Evolutionary conservation across 1,140 invertebrate species (phyloP).

Genomic region (Drosophila elegans): DNA sequence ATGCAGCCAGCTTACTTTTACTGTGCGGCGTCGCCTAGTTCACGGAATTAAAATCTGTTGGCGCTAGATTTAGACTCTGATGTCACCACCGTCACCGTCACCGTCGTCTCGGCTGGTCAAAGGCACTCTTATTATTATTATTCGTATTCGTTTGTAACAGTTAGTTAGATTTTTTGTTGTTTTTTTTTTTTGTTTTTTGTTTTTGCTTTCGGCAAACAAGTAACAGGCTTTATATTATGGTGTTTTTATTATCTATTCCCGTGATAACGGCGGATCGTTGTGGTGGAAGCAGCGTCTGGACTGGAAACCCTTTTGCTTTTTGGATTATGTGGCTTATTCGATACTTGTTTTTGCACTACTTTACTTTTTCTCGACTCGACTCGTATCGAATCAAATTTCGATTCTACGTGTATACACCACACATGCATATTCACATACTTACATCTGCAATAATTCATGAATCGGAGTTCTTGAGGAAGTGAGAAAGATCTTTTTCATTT

Average conservation of each 20-base stretch:
- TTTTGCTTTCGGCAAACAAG: neutral
- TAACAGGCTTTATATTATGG: neutral
- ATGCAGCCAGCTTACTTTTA: slow-evolving; percentile 73
- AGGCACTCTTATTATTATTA: slow-evolving; percentile 20
- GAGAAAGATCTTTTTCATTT: slow-evolving; percentile 41
- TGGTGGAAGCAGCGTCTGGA: slow-evolving; percentile 2
- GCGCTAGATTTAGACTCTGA: slow-evolving; percentile 49
- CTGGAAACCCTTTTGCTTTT: slow-evolving; percentile 7
- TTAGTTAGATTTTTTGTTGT: slow-evolving; percentile 22
- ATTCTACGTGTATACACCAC: slow-evolving; percentile 9
- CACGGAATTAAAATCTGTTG: slow-evolving; percentile 21
- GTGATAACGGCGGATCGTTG: slow-evolving; percentile 3
- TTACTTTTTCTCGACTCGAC: slow-evolving; percentile 7
- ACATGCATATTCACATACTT: slow-evolving; percentile 9
- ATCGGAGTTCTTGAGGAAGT: slow-evolving; percentile 49
- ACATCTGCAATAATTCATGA: slow-evolving; percentile 33
- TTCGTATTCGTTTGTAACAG: slow-evolving; percentile 20
- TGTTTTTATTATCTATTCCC: slow-evolving; percentile 4
- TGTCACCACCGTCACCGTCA: slow-evolving; percentile 43
- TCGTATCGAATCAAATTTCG: slow-evolving; percentile 13
- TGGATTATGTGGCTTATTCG: slow-evolving; percentile 11
- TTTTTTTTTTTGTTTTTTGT: slow-evolving; percentile 19
- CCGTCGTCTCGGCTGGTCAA: slow-evolving; percentile 34
- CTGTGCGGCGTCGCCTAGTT: slow-evolving; percentile 7
- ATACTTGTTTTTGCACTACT: slow-evolving; percentile 49